Conservation (phyloP, 1,140 invertebrate genomes). For the Brachionus asplanchnoidis region DNA sequence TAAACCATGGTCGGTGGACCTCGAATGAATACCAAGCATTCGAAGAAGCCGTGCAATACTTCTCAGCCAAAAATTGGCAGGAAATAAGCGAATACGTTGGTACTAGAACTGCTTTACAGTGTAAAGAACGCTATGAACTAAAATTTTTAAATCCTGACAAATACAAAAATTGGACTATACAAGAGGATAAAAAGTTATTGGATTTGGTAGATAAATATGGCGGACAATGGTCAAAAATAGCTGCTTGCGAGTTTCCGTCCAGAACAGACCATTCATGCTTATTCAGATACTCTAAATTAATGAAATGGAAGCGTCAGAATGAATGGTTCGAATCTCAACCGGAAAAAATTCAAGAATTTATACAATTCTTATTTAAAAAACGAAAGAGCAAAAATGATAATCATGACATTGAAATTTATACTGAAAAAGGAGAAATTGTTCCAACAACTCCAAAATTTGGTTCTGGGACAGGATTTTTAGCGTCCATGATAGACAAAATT, state of each 20-base stretch:
- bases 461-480: background rate
- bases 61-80: constrained; percentile 28
- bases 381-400: background rate
- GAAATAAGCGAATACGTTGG: constrained; percentile 40
- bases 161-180: constrained; percentile 28
- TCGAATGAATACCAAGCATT: constrained; percentile 23
- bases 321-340: constrained; percentile 38
- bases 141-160: constrained; percentile 38
- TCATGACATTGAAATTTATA: background rate
- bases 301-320: constrained; percentile 34
- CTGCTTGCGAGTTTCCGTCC: background rate
- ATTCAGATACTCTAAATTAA: constrained; percentile 32
- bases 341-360: constrained; percentile 32
- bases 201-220: constrained; percentile 15
- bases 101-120: constrained; percentile 23
- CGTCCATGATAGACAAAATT: constrained; percentile 15
- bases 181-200: constrained; percentile 32
- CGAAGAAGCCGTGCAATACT: background rate
- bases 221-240: constrained; percentile 39
- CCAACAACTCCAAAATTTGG: constrained; percentile 27
- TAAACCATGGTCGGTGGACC: constrained; percentile 36
- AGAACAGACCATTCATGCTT: constrained; percentile 27
- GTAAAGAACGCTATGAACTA: constrained; percentile 36
- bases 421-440: background rate
- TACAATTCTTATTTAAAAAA: constrained; percentile 22